These are phyloP conservation scores for Lepidurus couesii DNA, from an alignment of 1,140 invertebrate genomes.

Conservation along the genomic window DNA sequence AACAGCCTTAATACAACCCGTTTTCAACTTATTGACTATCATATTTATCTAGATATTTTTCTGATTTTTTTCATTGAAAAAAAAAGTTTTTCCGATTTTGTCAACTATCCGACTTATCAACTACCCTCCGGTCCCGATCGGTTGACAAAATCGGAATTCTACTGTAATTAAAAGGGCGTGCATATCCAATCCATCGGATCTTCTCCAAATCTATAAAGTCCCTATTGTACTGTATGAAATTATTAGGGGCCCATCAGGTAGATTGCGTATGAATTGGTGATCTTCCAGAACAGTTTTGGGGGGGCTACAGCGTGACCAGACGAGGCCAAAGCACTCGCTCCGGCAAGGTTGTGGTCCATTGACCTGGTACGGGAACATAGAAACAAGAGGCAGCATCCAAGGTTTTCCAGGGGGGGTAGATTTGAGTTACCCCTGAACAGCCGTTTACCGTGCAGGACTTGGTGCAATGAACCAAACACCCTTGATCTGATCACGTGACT, in stretches of 20 bases:
- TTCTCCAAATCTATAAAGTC: not conserved
- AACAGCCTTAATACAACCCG: too few relatives aligned
- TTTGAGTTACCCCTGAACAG: not conserved
- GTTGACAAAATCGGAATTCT: too few relatives aligned
- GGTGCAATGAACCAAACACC: not conserved
- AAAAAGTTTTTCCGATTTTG: too few relatives aligned
- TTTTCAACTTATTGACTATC: too few relatives aligned
- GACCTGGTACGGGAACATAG: conserved; percentile 7
- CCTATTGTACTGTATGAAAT: not conserved
- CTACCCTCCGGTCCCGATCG: too few relatives aligned
- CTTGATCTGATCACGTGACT: not conserved
- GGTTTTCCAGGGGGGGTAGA: not conserved
- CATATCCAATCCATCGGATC: not conserved
- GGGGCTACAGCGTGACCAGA: not conserved
- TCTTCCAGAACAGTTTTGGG: not conserved
- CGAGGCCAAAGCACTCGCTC: not conserved
- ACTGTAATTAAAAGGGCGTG: not conserved
- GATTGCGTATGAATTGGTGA: not conserved
- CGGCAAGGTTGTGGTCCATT: conserved; percentile 1
- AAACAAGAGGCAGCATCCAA: not conserved
- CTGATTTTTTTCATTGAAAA: too few relatives aligned
- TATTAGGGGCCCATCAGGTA: not conserved
- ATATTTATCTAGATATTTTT: too few relatives aligned
- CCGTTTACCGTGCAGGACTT: not conserved
- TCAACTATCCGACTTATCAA: too few relatives aligned